A percentile compares a stretch with the other conserved stretches of the same genome.
These are phyloP conservation scores for Triops cancriformis DNA, from an alignment of 1,140 invertebrate genomes.

Conservation along the genomic window DNA sequence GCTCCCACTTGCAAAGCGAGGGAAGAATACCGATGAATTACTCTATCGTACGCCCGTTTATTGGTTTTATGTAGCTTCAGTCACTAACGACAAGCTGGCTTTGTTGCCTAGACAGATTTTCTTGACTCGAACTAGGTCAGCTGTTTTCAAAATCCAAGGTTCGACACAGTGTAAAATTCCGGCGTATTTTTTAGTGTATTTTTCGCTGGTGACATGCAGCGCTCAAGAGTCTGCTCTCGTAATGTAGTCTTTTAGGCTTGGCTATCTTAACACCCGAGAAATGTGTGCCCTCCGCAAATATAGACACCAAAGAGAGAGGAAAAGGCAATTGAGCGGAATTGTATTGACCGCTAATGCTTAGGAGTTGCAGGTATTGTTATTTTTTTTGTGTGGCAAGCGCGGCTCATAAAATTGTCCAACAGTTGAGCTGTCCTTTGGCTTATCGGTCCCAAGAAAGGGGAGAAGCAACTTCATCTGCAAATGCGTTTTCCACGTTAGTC, in stretches of 20 bases:
- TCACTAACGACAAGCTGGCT: no score
- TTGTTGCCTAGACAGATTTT: no score
- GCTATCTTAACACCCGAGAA: not conserved
- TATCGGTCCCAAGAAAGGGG: constrained; percentile 11
- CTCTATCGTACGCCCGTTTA: no score
- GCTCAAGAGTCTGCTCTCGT: no score
- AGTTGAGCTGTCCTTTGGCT: constrained; percentile 9
- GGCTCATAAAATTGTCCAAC: not conserved
- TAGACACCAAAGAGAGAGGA: not conserved
- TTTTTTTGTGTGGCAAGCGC: not conserved
- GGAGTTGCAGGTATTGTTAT: constrained; percentile 1
- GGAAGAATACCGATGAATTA: no score
- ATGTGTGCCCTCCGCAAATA: not conserved
- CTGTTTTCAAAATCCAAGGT: no score
- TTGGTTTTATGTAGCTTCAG: no score
- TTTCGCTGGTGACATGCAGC: no score
- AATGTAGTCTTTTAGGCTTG: no score
- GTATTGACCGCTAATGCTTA: not conserved
- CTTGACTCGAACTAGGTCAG: no score
- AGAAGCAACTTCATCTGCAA: constrained; percentile 9
- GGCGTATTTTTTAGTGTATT: no score
- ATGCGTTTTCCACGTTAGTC: constrained; percentile 4
- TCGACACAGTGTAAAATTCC: no score
- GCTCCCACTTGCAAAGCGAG: not conserved
- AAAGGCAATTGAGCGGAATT: not conserved